Base-by-base conservation (phyloP, 2,797 vertebrate species). In the Bovichtus variegatus region DNA sequence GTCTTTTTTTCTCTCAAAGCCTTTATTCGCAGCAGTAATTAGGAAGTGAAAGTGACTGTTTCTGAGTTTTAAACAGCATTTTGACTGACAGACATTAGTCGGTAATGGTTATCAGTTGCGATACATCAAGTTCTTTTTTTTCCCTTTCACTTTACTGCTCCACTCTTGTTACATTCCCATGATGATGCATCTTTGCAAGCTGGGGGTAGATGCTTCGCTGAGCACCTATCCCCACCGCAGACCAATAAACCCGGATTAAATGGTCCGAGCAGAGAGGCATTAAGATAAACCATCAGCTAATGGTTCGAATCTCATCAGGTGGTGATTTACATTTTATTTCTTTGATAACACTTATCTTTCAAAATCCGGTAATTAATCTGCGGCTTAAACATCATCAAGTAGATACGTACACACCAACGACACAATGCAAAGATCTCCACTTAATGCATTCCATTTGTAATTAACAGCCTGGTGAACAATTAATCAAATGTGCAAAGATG, bases 391-490 rank as follows among this genome's bases (percentile, higher is more conserved):
- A 67, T 72, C 19, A 31, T 59, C 36, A 71, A 55, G 69, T 4
- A 47, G 27, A 71, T 29, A 27, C 6, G 40, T 9, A 11, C 18
- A 38, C 40, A 57, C n/a, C 44, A 55, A 44, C 44, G 11, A 69
- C 6, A 36, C 18, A 57, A 65, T 31, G 51, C 34, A 81, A 89
- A 83, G 76, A 80, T 80, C 65, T 79, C 69, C 68, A 47, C 64
- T 79, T 83, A 91, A 92, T 78, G 74, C 73, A 74, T 86, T 80
- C 77, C 82, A 76, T 47, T 77, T 67, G 79, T n/a, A 87, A 91
- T 91, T 83, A 93, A 90, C 71, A 87, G 78, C 66, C 71, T 76
- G 71, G 41, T 89, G 81, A 92, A 93, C 91, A 89, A 93, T 93
- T 85, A 72, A 93, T 91, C 76, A 78, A 71, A 86, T 71, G 66